Conservation (phyloP, 2,888 invertebrate genomes). For the Tetranychus piercei region DNA sequence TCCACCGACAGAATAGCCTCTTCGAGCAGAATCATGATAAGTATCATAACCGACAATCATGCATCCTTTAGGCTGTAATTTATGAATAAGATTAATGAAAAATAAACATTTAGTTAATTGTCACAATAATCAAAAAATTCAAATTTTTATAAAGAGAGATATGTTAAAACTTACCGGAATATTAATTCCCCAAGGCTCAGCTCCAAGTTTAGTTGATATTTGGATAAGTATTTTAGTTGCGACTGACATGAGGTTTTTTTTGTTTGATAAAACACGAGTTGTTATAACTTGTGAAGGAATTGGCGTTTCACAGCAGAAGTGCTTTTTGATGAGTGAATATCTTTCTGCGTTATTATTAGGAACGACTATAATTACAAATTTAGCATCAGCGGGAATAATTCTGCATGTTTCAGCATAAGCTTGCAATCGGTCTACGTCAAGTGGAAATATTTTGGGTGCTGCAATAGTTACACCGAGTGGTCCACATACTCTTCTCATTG, state of each 20-base stretch:
- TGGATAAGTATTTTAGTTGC: constrained; percentile 68
- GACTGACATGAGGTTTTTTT: constrained; percentile 38
- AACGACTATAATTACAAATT: constrained; percentile 40
- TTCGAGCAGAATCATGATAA: constrained; percentile 34
- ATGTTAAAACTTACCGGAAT: constrained; percentile 37
- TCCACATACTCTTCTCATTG: constrained; percentile 31
- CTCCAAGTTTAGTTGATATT: constrained; percentile 77
- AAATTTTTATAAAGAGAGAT: background rate
- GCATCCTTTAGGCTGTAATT: constrained; percentile 31
- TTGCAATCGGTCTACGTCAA: constrained; percentile 4
- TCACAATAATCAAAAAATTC: background rate
- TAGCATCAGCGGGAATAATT: background rate
- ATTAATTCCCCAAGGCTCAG: constrained; percentile 55
- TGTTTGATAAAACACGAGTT: constrained; percentile 35
- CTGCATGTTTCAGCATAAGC: background rate
- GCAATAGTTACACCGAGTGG: constrained; percentile 33
- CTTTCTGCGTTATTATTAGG: constrained; percentile 49
- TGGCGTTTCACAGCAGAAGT: constrained; percentile 56
- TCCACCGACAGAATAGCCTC: constrained; percentile 41
- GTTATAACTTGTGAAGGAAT: constrained; percentile 38
- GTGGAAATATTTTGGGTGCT: constrained; percentile 29
- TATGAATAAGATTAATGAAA: background rate
- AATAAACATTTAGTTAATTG: background rate
- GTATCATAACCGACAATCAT: constrained; percentile 55
- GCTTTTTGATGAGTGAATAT: constrained; percentile 75